These are phyloP conservation scores for Electrophaes corylata DNA, from an alignment of 2,888 invertebrate genomes.

Conservation along the genomic window DNA sequence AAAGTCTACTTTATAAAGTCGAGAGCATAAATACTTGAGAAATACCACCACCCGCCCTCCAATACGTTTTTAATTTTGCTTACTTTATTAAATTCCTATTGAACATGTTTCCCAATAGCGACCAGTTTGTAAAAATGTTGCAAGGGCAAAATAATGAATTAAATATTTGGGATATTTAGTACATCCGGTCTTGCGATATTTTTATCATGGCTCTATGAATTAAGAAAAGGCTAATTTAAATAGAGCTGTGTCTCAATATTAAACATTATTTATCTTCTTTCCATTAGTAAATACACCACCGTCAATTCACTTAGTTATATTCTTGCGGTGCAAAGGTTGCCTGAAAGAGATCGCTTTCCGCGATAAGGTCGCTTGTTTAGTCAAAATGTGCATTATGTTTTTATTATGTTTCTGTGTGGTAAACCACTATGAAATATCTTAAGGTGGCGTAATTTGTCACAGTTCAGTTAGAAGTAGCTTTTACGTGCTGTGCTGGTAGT, in stretches of 20 bases:
- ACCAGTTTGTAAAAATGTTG: slow-evolving; percentile 35
- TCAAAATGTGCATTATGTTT: too few relatives aligned
- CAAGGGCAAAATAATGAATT: slow-evolving; percentile 37
- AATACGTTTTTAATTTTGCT: slow-evolving; percentile 41
- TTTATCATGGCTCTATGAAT: slow-evolving; percentile 12
- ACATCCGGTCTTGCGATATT: slow-evolving; percentile 29
- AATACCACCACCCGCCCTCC: slow-evolving; percentile 35
- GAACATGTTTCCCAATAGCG: slow-evolving; percentile 39
- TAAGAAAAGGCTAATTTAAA: background rate
- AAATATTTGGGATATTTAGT: slow-evolving; percentile 35
- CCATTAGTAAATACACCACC: too few relatives aligned
- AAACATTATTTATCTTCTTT: too few relatives aligned
- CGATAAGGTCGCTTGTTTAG: too few relatives aligned
- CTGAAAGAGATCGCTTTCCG: too few relatives aligned
- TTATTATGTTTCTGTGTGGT: too few relatives aligned
- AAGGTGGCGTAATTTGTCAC: too few relatives aligned
- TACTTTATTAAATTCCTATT: slow-evolving; percentile 43
- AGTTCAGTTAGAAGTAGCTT: too few relatives aligned
- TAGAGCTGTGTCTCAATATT: background rate
- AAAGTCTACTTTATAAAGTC: slow-evolving; percentile 8
- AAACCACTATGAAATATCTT: too few relatives aligned
- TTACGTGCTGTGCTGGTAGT: too few relatives aligned
- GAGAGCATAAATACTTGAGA: slow-evolving; percentile 30
- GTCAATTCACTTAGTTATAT: too few relatives aligned
- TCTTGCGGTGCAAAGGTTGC: too few relatives aligned